A percentile compares a stretch with the other conserved stretches of the same genome.
Evolutionary conservation across 2,888 invertebrate species (phyloP).

Genomic region (Drosophila neoperkinsi): DNA sequence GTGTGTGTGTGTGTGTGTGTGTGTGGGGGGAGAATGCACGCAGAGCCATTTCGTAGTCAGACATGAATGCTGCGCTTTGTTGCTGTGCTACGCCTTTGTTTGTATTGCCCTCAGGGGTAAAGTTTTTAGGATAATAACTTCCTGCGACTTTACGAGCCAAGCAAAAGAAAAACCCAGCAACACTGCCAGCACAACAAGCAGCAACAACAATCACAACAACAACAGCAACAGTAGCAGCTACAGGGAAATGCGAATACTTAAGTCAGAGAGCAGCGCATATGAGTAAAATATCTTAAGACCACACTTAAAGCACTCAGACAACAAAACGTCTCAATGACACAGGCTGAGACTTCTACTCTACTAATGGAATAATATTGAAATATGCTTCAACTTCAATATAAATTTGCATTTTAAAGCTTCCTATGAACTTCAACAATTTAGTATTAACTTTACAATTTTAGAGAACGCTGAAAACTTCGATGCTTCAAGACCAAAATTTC

Average conservation of each 20-base stretch:
- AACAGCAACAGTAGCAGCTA: slow-evolving; percentile 45
- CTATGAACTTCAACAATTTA: not conserved
- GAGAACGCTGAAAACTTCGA: not conserved
- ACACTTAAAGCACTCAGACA: slow-evolving; percentile 68
- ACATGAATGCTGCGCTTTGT: slow-evolving; percentile 76
- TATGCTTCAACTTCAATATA: not conserved
- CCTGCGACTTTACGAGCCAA: slow-evolving; percentile 80
- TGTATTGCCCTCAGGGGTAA: slow-evolving; percentile 81
- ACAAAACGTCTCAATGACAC: slow-evolving; percentile 44
- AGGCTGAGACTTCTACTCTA: slow-evolving; percentile 6
- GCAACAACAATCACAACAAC: slow-evolving; percentile 21
- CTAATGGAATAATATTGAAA: not conserved
- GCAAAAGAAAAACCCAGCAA: slow-evolving; percentile 65
- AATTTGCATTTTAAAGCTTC: slow-evolving; percentile 1
- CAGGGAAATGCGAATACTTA: slow-evolving; percentile 78
- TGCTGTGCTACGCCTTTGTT: slow-evolving; percentile 77
- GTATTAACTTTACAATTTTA: not conserved
- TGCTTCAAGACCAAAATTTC: not conserved
- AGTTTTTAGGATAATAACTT: slow-evolving; percentile 83
- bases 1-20: too few relatives aligned
- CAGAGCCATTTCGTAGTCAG: slow-evolving; percentile 71
- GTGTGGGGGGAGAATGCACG: slow-evolving; percentile 42
- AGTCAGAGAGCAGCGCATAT: slow-evolving; percentile 61
- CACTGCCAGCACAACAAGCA: slow-evolving; percentile 30
- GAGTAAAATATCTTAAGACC: slow-evolving; percentile 72